Evolutionary conservation across 2,797 vertebrate genomes (phyloP).

Genomic region (Masticophis lateralis): DNA sequence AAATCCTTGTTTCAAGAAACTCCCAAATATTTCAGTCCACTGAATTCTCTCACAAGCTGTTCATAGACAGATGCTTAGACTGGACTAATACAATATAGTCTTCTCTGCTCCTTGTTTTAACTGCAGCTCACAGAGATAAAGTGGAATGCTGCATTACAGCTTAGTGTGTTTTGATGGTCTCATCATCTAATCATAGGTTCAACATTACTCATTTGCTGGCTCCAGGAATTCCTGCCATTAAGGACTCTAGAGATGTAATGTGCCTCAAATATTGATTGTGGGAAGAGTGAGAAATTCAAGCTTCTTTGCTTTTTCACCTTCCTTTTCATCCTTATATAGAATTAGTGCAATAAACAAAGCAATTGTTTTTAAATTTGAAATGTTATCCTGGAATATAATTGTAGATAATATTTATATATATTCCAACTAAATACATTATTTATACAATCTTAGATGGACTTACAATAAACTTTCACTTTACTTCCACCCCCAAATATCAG

Average conservation of each 20-base stretch:
- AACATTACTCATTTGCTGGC: slow-evolving; percentile 90
- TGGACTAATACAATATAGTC: slow-evolving; percentile 64
- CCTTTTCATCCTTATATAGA: slow-evolving; percentile 60
- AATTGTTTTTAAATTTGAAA: slow-evolving; percentile 27
- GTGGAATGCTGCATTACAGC: slow-evolving; percentile 78
- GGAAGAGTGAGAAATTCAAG: slow-evolving; percentile 87
- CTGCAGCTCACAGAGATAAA: slow-evolving; percentile 78
- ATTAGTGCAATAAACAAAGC: slow-evolving; percentile 62
- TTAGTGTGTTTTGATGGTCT: slow-evolving; percentile 79
- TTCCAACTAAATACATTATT: neutral
- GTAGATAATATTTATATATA: neutral
- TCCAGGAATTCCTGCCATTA: slow-evolving; percentile 95
- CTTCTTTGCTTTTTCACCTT: slow-evolving; percentile 69
- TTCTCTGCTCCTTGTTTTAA: slow-evolving; percentile 73
- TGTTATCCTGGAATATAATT: neutral
- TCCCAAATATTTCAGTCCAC: slow-evolving; percentile 51
- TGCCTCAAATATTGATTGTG: slow-evolving; percentile 93
- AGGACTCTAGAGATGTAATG: slow-evolving; percentile 91
- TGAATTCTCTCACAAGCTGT: slow-evolving; percentile 57
- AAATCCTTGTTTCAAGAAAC: slow-evolving; percentile 67
- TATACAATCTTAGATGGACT: neutral
- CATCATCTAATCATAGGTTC: slow-evolving; percentile 85
- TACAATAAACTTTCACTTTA: neutral
- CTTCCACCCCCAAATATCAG: neutral
- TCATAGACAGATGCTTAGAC: slow-evolving; percentile 67